Percentiles rank a stretch among this genome's conserved stretches.
Evolutionary conservation across 2,113 vertebrate species (phyloP).

Genomic region (Gadus macrocephalus): DNA sequence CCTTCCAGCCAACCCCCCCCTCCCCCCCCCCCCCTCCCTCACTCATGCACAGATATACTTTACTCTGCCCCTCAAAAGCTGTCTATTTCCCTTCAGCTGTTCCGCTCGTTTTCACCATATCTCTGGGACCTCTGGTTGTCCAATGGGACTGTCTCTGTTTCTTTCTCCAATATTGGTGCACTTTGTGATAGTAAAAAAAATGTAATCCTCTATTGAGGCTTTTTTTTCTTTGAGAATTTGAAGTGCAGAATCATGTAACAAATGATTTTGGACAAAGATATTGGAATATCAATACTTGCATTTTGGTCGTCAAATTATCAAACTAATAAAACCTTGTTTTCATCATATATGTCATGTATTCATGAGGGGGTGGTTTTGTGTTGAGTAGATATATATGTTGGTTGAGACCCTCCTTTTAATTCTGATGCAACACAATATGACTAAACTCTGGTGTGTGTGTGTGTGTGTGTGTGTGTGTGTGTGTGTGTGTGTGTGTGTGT

Average conservation of each 20-base stretch:
- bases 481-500: slow-evolving; percentile 3
- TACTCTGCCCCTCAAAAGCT: slow-evolving; percentile 3
- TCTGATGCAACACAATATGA: too few relatives aligned
- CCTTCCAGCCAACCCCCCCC: slow-evolving; percentile 17
- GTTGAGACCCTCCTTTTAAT: not conserved
- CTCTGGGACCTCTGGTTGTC: too few relatives aligned
- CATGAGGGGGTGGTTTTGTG: slow-evolving; percentile 1
- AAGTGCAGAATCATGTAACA: too few relatives aligned
- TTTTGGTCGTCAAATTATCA: slow-evolving; percentile 54
- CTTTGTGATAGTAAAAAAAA: too few relatives aligned
- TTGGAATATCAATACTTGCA: too few relatives aligned
- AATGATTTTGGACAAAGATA: too few relatives aligned
- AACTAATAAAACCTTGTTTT: slow-evolving; percentile 44
- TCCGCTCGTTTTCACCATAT: not conserved
- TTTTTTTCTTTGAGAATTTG: too few relatives aligned
- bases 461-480: slow-evolving; percentile 11
- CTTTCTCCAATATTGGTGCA: too few relatives aligned
- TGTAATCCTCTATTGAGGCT: too few relatives aligned
- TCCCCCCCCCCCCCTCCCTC: slow-evolving; percentile 23
- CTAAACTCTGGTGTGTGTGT: too few relatives aligned
- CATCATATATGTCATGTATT: not conserved
- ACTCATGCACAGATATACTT: slow-evolving; percentile 2
- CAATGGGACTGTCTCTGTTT: too few relatives aligned
- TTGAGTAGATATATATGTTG: not conserved
- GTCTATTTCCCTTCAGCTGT: not conserved